Base-by-base conservation (phyloP, 2,113 vertebrate genomes). In the Ivindomyrus marchei region DNA sequence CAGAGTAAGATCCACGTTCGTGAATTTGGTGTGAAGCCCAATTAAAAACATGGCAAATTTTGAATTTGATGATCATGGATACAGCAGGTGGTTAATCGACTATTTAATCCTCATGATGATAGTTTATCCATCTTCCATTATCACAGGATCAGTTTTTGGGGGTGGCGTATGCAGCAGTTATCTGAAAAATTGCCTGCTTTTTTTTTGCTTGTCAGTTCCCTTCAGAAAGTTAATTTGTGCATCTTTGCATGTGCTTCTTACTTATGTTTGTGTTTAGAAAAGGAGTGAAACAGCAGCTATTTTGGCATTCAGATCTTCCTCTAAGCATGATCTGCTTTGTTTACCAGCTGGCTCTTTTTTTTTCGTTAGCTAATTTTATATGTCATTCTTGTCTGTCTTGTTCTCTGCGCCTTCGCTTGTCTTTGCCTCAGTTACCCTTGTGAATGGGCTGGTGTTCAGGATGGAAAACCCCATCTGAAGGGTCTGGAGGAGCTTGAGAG, bases 401-500 rank as follows among this genome's bases (percentile, higher is more conserved):
- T 49, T n/a, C 17, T 15, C 7, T 52, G n/a, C 11, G 56, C 62
- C 13, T 58, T 27, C 36, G 4, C 46, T 36, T 10, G 46, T 50
- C n/a, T 42, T 50, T 89, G n/a, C 87, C 47, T 3, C 27, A 96
- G 96, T 91, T 98, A 98, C 90, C 11, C 90, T 0, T 97, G 97
- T 92, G 93, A 95, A 88, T 98, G 97, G 97, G 96, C 96, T 0
- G 96, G 96, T 1, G 93, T 96, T 3, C 91, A 93, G 4, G 95
- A 95, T 0, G 95, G 96, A 92, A 96, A 94, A 39, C 97, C 97
- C 1, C 96, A 94, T 11, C 90, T 96, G 19, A 95, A 91, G 87
- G 94, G 95, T 0, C 93, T 98, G 90, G 96, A 97, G 87, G 92
- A 94, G 39, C 98, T 98, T 93, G 95, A 95, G 11, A 95, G 93